Evolutionary conservation across 2,888 invertebrate species (phyloP).

Genomic region (Melinopterus prodromus): DNA sequence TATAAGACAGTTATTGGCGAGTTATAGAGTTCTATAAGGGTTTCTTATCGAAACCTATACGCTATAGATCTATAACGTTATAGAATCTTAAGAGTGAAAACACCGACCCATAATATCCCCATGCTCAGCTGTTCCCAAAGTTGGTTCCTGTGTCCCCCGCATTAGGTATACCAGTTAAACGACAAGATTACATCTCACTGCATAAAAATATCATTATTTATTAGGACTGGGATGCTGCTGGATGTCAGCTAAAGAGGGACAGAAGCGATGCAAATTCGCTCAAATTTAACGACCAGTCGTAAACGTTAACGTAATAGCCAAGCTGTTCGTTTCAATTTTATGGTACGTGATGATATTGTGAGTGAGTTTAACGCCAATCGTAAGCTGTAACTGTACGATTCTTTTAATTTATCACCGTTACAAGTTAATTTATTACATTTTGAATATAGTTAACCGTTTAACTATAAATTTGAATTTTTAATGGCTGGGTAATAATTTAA

Average conservation of each 20-base stretch:
- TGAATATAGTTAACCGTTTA: background rate
- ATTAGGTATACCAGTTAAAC: too few species aligned
- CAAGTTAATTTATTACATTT: background rate
- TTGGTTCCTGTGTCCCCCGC: too few species aligned
- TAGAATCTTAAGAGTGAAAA: too few species aligned
- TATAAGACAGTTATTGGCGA: too few species aligned
- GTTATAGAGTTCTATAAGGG: too few species aligned
- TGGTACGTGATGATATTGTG: background rate
- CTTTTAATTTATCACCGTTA: background rate
- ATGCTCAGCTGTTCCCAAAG: too few species aligned
- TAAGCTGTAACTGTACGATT: background rate
- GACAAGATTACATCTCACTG: conserved; percentile 35
- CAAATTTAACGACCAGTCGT: background rate
- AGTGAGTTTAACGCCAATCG: background rate
- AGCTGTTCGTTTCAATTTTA: conserved; percentile 4
- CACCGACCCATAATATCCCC: too few species aligned
- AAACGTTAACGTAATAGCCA: background rate
- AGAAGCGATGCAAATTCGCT: background rate
- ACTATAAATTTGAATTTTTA: background rate
- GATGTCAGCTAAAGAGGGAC: background rate
- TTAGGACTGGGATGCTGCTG: conserved; percentile 43
- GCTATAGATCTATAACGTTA: too few species aligned
- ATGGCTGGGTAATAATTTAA: background rate
- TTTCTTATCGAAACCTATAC: too few species aligned
- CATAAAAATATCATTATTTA: conserved; percentile 51